These are phyloP conservation scores for Sebastes trivittatus DNA, from an alignment of 2,797 vertebrate genomes.

Conservation along the genomic window DNA sequence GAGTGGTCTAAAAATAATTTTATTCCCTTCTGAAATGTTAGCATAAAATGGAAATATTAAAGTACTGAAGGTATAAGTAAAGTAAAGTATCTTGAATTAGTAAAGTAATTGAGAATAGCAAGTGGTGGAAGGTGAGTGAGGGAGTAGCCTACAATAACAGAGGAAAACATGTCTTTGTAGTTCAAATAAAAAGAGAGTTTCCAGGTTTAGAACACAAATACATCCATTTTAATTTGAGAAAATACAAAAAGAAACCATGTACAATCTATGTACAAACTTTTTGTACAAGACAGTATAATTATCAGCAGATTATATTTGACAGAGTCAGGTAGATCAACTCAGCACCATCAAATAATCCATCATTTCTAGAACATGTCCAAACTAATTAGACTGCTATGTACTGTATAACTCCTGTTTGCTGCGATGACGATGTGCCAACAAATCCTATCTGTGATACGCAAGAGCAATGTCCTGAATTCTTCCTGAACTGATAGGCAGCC, in stretches of 20 bases:
- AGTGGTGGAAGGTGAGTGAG: neutral
- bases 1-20: neutral
- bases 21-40: neutral
- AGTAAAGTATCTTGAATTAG: neutral
- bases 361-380: conserved; percentile 77
- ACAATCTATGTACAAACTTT: conserved; percentile 99
- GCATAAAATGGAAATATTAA: neutral
- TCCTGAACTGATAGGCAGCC: conserved; percentile 76
- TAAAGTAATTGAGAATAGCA: neutral
- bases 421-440: conserved; percentile 83
- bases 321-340: conserved; percentile 97
- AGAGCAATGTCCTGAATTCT: conserved; percentile 80
- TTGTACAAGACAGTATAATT: conserved; percentile 99
- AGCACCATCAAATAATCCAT: conserved; percentile 92
- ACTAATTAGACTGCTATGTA: conserved; percentile 83
- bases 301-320: conserved; percentile 97
- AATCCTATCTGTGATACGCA: conserved; percentile 71
- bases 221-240: conserved; percentile 99
- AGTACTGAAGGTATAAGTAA: neutral
- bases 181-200: conserved; percentile 48
- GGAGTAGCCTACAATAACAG: neutral
- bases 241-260: conserved; percentile 99
- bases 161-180: neutral
- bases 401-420: conserved; percentile 84
- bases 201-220: conserved; percentile 97